Evolutionary conservation across 1,140 invertebrate genomes (phyloP), one percentile per base, ranked within the genome.

Genomic region (Drosophila azteca): DNA sequence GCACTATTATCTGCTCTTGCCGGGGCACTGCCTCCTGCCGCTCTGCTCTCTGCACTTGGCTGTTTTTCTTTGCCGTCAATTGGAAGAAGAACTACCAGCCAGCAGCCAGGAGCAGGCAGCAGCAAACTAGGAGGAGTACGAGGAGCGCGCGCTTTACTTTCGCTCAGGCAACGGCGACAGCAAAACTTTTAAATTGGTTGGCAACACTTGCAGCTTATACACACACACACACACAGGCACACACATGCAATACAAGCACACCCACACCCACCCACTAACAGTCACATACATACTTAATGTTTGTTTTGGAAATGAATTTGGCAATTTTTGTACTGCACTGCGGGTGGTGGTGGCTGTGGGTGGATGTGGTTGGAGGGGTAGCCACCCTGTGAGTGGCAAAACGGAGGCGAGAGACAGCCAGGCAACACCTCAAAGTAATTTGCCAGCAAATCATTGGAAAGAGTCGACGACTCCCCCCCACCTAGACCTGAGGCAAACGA

Each of bases 231-330:
- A 51, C 46, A 53, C 26, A 68, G 31, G 55, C 11, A 63, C 29
- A 6, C 20, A 43, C 24, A 66, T 44, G 17, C 17, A 20, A 43
- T 17, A 45, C 13, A 61, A 22, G 48, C 49, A 57, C 26, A 68
- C 24, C 50, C 11, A 63, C 11, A 63, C 5, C 44, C 24, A 65
- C 24, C 55, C 48, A 15, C 22, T 39, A 24, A 50, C 58, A 57
- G 46, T 22, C 59, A 66, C 65, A 57, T 63, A 72, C 67, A 71
- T 60, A 54, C 72, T 60, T 68, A 80, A 87, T 87, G 85, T 90
- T 90, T 90, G 85, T 82, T 90, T 90, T 90, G 66, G 85, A 90
- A 90, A 90, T 90, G 85, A 90, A 90, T 90, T 90, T 85, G 85
- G 71, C 67, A 89, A 81, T 85, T 90, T 79, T 85, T 75, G 69